Evolutionary conservation across 92 coral and sea anemone species (phyloP).

Genomic region (Palythoa caribaeorum): DNA sequence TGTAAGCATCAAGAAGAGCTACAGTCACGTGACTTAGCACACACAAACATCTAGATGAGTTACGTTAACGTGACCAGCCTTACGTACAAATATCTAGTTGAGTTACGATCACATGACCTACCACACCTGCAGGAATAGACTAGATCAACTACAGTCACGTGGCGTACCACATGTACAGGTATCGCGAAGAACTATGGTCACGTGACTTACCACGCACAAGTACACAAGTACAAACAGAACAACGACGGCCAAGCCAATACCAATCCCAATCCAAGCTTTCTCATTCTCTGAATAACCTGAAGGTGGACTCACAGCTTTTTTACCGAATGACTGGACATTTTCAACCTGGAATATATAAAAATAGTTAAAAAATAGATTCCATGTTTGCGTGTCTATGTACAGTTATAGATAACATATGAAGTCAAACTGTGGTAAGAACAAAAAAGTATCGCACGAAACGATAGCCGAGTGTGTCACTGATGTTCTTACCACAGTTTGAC

Average conservation of each 20-base stretch:
- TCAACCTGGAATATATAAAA: background rate
- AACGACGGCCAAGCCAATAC: conserved; percentile 58
- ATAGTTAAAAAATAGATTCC: no score
- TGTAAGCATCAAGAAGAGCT: background rate
- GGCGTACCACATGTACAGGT: background rate
- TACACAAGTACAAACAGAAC: conserved; percentile 45
- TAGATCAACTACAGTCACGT: background rate
- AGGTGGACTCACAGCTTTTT: conserved; percentile 53
- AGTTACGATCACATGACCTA: background rate
- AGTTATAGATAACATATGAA: no score
- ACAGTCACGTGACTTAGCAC: no score
- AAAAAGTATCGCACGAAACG: no score
- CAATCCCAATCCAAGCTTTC: conserved; percentile 75
- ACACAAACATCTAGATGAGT: no score
- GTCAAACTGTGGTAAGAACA: no score
- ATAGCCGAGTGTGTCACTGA: no score
- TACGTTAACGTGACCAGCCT: no score
- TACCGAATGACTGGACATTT: conserved; percentile 63
- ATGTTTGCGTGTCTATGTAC: no score
- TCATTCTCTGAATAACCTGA: conserved; percentile 66
- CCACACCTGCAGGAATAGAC: background rate
- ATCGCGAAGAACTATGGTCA: background rate
- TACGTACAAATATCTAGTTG: no score
- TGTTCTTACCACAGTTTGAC: no score
- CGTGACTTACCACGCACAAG: conserved; percentile 30